Evolutionary conservation across 2,888 invertebrate species (phyloP), one percentile per base, ranked within the genome.

Genomic region (Ligdia adustata): DNA sequence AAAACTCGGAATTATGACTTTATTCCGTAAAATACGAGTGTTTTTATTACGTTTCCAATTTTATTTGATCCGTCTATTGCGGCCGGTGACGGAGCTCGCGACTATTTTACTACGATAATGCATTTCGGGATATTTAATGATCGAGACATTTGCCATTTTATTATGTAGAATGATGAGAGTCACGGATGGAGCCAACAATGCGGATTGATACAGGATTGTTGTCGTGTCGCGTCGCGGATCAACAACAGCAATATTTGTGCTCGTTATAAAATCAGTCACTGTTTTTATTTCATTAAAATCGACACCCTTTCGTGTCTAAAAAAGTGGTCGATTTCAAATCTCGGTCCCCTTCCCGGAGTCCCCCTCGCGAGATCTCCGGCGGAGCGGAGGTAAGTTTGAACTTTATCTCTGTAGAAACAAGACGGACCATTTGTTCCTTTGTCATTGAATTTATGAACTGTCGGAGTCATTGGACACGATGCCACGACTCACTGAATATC

Each of bases 21-120:
- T 64, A 66, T 66, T 68, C 63, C 40, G 55, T 67, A 58, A 74
- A 71, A 70, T 72, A 69, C 62, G 72, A 63, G 61, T 62, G 61
- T 57, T 75, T 75, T 74, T 74, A 69, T 72, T 59, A 53, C 63
- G 54, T 53, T 61, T 53, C 39, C 48, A 64, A 60, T 65, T 65
- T 64, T 51, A 66, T 58, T 51, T 39, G 22, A 4, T 6, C 7
- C 22, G 1, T n/a, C 2, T 5, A 5, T 3, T 16, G 16, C 24
- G 15, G 6, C 40, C 24, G 28, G 33, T 22, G 22, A 20, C 52
- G 14, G 7, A 16, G 22, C 27, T n/a, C n/a, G n/a, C n/a, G n/a
- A n/a, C n/a, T n/a, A n/a, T n/a, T 33, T 12, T 26, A 18, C 22
- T 7, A 7, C 15, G 11, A 26, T 20, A 37, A 54, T 51, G 44